A percentile compares a stretch with the other conserved stretches of the same genome.
phyloP scores from a whole-genome alignment of 1,140 invertebrate genomes.

The Sinella curviseta region DNA sequence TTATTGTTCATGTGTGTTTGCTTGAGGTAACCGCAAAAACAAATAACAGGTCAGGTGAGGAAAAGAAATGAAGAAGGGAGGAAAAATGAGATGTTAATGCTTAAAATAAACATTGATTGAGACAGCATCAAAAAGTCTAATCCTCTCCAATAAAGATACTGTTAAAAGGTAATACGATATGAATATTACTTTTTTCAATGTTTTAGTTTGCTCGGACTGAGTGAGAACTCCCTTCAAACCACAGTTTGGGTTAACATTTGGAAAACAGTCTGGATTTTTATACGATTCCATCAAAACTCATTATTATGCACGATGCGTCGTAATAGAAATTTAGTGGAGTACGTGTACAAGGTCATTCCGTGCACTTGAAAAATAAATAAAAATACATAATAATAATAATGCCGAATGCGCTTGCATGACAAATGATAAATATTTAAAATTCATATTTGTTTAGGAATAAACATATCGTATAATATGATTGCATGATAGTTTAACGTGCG shows the following conservation, averaged over 20 bases:
- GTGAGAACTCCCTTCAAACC: too few species aligned
- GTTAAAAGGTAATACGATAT: too few species aligned
- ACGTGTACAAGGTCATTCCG: neutral
- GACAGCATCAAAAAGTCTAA: neutral
- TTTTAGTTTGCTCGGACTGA: too few species aligned
- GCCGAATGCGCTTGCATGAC: neutral
- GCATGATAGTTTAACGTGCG: too few species aligned
- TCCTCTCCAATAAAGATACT: neutral
- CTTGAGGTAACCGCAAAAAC: slow-evolving; percentile 24
- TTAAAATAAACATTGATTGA: slow-evolving; percentile 15
- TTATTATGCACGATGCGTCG: neutral
- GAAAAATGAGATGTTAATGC: slow-evolving; percentile 23
- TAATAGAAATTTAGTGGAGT: neutral
- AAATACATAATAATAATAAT: neutral
- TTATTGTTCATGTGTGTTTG: too few species aligned
- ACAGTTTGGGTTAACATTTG: neutral
- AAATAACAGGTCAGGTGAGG: slow-evolving; percentile 25
- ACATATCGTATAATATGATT: too few species aligned
- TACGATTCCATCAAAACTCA: neutral
- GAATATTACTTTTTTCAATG: too few species aligned
- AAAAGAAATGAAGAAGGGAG: neutral
- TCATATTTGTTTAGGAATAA: too few species aligned
- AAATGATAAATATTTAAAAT: too few species aligned
- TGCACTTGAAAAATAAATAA: neutral
- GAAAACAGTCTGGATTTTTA: neutral